A percentile compares a stretch with the other conserved stretches of the same genome.
These are phyloP conservation scores for Gobio gobio DNA, from an alignment of 2,113 vertebrate genomes.

Conservation along the genomic window DNA sequence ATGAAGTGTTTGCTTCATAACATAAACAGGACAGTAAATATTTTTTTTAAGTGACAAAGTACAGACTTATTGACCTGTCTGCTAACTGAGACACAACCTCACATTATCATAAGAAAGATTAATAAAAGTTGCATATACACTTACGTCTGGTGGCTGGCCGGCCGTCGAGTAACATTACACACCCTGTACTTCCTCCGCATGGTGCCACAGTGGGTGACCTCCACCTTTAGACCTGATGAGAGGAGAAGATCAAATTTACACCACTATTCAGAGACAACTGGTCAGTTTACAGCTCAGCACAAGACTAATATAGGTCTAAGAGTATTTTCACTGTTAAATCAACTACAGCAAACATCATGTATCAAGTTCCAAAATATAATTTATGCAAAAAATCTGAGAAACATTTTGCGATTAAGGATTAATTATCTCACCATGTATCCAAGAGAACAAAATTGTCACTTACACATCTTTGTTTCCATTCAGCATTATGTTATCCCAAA, in stretches of 20 bases:
- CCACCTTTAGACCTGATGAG: constrained; percentile 92
- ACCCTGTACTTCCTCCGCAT: constrained; percentile 97
- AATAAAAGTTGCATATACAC: constrained; percentile 38
- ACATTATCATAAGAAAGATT: not conserved
- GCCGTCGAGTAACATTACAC: constrained; percentile 93
- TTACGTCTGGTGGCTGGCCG: constrained; percentile 96
- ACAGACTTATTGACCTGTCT: not conserved
- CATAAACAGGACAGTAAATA: not conserved
- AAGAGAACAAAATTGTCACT: not conserved
- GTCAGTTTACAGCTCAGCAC: not conserved
- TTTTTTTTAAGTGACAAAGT: not conserved
- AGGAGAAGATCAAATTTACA: constrained; percentile 33
- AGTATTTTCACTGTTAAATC: not conserved
- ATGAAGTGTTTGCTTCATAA: not conserved
- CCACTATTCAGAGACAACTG: not conserved
- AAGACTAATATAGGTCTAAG: not conserved
- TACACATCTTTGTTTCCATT: not conserved
- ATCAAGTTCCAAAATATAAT: not conserved
- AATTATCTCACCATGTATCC: not conserved
- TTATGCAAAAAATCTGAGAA: not conserved
- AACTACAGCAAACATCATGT: not conserved
- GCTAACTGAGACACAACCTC: not conserved
- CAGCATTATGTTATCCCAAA: not conserved
- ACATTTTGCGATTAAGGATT: not conserved
- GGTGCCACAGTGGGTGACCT: constrained; percentile 97